Evolutionary conservation across 2,113 vertebrate genomes (phyloP).

Genomic region (Maccullochella peelii): DNA sequence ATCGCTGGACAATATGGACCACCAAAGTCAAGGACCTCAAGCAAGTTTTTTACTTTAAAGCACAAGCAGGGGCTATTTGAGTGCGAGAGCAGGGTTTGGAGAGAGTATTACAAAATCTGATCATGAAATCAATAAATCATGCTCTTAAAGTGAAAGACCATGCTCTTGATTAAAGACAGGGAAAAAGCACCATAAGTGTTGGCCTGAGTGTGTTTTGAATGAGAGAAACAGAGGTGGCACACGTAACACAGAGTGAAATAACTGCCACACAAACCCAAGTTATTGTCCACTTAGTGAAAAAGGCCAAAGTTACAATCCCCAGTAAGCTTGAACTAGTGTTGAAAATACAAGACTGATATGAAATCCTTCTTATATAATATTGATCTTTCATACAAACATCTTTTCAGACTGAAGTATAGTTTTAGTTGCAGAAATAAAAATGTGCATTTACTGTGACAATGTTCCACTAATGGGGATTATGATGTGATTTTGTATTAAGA

Average conservation of each 20-base stretch:
- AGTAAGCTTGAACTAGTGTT: neutral
- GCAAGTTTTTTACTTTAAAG: too few species aligned
- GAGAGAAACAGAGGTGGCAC: neutral
- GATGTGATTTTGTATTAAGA: conserved; percentile 22
- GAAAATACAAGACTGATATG: neutral
- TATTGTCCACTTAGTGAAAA: neutral
- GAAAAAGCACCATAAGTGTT: too few species aligned
- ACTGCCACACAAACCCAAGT: neutral
- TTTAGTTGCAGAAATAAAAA: conserved; percentile 15
- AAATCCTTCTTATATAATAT: conserved; percentile 1
- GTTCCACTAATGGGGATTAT: conserved; percentile 13
- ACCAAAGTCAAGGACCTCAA: too few species aligned
- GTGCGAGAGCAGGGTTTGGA: too few species aligned
- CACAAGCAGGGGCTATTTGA: too few species aligned
- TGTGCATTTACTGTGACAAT: neutral
- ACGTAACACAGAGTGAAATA: neutral
- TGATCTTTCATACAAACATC: neutral
- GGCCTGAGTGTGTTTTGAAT: neutral
- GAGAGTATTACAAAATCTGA: too few species aligned
- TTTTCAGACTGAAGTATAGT: neutral
- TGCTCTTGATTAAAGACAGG: too few species aligned
- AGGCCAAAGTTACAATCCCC: neutral
- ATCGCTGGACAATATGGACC: too few species aligned
- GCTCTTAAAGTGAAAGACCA: too few species aligned
- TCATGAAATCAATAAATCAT: too few species aligned